Percentiles rank a stretch among this genome's conserved stretches.
Evolutionary conservation across 2,113 vertebrate species (phyloP).

Genomic region (Peucedramus taeniatus): DNA sequence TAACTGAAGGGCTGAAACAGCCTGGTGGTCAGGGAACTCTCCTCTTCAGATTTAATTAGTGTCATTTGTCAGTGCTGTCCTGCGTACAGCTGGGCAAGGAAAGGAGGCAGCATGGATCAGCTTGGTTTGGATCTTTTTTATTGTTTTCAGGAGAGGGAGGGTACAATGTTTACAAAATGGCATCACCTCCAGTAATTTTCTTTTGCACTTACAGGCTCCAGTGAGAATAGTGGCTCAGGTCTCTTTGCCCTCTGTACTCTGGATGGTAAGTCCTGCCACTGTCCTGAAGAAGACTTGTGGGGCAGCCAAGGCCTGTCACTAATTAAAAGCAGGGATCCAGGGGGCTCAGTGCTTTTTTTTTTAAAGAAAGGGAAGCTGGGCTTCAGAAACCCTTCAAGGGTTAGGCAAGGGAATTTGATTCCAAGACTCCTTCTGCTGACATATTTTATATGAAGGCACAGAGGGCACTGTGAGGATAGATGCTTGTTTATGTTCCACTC

Average conservation of each 20-base stretch:
- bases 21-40: neutral
- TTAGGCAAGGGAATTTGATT: neutral
- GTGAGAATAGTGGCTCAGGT: conserved; percentile 69
- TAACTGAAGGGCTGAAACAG: neutral
- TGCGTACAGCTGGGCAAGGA: neutral
- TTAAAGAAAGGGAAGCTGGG: neutral
- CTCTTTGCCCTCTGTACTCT: conserved; percentile 96
- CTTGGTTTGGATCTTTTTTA: neutral
- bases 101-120: neutral
- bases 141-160: neutral
- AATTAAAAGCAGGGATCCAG: neutral
- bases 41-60: neutral
- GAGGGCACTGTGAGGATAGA: neutral
- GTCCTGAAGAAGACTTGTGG: neutral
- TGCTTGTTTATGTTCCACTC: neutral
- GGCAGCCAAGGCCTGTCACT: neutral
- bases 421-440: neutral
- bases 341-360: neutral
- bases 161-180: neutral
- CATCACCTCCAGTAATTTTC: neutral
- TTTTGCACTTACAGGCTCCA: conserved; percentile 44
- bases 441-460: neutral
- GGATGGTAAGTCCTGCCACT: conserved; percentile 81
- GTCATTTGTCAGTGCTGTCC: neutral
- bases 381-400: neutral